Base-by-base conservation (phyloP, 2,888 invertebrate species). In the Acrobasis suavella region DNA sequence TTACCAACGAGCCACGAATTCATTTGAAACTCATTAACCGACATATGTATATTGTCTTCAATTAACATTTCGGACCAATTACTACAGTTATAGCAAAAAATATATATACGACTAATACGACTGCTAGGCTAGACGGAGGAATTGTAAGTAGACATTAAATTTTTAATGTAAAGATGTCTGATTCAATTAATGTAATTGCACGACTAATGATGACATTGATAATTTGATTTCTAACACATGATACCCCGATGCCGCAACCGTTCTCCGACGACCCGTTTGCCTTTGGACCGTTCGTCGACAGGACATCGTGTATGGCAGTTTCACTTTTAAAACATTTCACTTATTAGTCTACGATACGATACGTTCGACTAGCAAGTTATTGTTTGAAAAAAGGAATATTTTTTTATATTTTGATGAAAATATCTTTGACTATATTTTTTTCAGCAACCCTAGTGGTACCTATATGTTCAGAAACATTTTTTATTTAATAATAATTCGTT, bases 21-120 rank as follows among this genome's bases (percentile, higher is more conserved):
- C 60, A 62, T 52, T 64, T 60, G 56, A 67, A 69, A 66, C 65
- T 67, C 69, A 65, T 66, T 67, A 69, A 59, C 65, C 67, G 64
- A 62, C 60, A 64, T 69, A 64, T n/a, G n/a, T n/a, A n/a, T 60
- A 61, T 64, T 51, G 63, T 56, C 54, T 60, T 42, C 63, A 64
- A 68, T 67, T 65, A 65, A 58, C 51, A 69, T 65, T 67, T 65
- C 17, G 61, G 58, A 50, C 60, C 64, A 65, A 65, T 65, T 62
- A 9, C 51, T 54, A 65, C 65, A 54, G 64, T 67, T 64, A 67
- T 46, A 52, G 62, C 39, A 52, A 64, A 55, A 60, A 50, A 32
- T 56, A 60, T 14, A 0, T 32, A 32, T 32, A 7, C 8, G 22
- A 32, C 5, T 2, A 54, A 54, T 16, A 50, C 54, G 15, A 42